These are phyloP conservation scores for Aphis craccivora DNA, from an alignment of 1,140 invertebrate species.

Conservation along the genomic window DNA sequence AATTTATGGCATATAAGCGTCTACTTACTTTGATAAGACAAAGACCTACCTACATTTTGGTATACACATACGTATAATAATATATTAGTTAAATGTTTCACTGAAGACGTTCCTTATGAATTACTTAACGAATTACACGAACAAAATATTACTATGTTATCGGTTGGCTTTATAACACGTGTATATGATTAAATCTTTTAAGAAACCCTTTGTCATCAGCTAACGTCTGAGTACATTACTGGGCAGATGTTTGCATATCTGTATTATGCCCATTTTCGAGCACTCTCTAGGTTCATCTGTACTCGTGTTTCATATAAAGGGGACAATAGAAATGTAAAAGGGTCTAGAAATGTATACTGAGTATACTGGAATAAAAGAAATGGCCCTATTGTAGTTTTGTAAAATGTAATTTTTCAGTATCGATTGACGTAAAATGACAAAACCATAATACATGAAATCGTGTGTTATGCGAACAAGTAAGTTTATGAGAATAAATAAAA, in stretches of 20 bases:
- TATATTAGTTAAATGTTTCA: neutral
- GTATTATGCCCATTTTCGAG: neutral
- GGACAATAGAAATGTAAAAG: constrained; percentile 36
- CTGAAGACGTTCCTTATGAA: neutral
- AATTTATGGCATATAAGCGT: neutral
- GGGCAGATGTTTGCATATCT: constrained; percentile 27
- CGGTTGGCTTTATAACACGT: neutral
- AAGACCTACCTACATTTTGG: neutral
- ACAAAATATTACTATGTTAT: neutral
- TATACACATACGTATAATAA: neutral
- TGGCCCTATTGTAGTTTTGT: neutral
- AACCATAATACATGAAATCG: neutral
- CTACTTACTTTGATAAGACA: neutral
- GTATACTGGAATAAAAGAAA: constrained; percentile 14
- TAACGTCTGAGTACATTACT: neutral
- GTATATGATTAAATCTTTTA: neutral
- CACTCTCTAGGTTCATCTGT: neutral
- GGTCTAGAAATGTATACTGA: neutral
- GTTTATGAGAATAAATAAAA: neutral
- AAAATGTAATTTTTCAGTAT: neutral
- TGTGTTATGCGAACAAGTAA: neutral
- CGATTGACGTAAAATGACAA: neutral
- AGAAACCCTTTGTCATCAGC: neutral
- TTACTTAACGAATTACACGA: neutral
- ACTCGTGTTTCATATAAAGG: neutral